phyloP scores from a whole-genome alignment of 2,113 vertebrate species.

The Dolichotis patagonum region DNA sequence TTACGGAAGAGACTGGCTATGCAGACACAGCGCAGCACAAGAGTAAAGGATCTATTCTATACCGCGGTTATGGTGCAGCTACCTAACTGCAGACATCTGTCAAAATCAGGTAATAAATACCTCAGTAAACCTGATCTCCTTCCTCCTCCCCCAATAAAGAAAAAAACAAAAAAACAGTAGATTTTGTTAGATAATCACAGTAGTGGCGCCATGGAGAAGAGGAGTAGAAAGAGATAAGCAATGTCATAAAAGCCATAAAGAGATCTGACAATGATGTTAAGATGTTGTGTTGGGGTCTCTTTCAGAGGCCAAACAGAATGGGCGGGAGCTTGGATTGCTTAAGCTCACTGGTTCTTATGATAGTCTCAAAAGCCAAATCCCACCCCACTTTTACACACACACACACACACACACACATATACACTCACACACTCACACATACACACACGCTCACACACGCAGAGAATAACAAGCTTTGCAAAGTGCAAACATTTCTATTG shows the following conservation, averaged over 20 bases:
- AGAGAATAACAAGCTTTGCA: slow-evolving; percentile 66
- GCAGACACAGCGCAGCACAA: neutral
- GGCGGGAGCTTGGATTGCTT: neutral
- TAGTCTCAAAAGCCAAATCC: slow-evolving; percentile 28
- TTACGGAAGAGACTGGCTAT: neutral
- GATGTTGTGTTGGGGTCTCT: neutral
- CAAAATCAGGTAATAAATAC: neutral
- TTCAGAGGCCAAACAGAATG: neutral
- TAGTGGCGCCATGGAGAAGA: neutral
- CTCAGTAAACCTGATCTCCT: neutral
- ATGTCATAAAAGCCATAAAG: neutral
- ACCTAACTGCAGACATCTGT: neutral
- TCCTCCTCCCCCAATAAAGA: neutral
- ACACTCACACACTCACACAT: neutral
- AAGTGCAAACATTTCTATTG: slow-evolving; percentile 79
- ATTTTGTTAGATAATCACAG: neutral
- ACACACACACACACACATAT: neutral
- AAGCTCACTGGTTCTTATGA: neutral
- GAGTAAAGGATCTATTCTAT: neutral
- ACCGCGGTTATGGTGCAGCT: neutral
- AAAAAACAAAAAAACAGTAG: neutral
- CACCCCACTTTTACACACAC: neutral
- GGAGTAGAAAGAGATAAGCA: neutral
- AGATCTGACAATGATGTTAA: neutral
- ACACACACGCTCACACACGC: neutral